Evolutionary conservation across 2,888 invertebrate species (phyloP).

Genomic region (Rotaria socialis): DNA sequence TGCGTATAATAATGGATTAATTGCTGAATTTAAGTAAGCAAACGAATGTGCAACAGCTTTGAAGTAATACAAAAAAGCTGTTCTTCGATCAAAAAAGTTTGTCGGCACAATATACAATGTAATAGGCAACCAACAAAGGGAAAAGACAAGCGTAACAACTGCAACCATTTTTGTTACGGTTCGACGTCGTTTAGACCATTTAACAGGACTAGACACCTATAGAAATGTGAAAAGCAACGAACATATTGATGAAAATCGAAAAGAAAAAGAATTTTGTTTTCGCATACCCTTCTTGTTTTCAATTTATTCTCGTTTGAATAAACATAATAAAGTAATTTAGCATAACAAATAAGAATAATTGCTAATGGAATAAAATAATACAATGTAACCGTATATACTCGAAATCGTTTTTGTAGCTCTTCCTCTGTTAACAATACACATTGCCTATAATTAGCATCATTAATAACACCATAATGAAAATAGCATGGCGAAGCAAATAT

Average conservation of each 20-base stretch:
- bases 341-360: slow-evolving; percentile 42
- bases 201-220: neutral
- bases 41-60: slow-evolving; percentile 42
- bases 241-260: neutral
- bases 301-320: slow-evolving; percentile 36
- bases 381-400: neutral
- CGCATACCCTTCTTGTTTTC: neutral
- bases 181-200: slow-evolving; percentile 17
- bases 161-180: slow-evolving; percentile 44
- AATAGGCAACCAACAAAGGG: slow-evolving; percentile 45
- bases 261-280: neutral
- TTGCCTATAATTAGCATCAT: neutral
- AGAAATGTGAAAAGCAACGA: too few relatives aligned
- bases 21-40: slow-evolving; percentile 43
- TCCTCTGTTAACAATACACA: neutral
- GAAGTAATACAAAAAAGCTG: slow-evolving; percentile 39
- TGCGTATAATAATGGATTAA: slow-evolving; percentile 45
- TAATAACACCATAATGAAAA: neutral
- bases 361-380: slow-evolving; percentile 43
- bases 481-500: slow-evolving; percentile 13
- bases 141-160: slow-evolving; percentile 43
- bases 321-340: slow-evolving; percentile 39
- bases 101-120: slow-evolving; percentile 37
- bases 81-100: neutral
- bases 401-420: neutral